phyloP scores from a whole-genome alignment of 92 coral and sea anemone species.

The Umimayanthus kanabou region DNA sequence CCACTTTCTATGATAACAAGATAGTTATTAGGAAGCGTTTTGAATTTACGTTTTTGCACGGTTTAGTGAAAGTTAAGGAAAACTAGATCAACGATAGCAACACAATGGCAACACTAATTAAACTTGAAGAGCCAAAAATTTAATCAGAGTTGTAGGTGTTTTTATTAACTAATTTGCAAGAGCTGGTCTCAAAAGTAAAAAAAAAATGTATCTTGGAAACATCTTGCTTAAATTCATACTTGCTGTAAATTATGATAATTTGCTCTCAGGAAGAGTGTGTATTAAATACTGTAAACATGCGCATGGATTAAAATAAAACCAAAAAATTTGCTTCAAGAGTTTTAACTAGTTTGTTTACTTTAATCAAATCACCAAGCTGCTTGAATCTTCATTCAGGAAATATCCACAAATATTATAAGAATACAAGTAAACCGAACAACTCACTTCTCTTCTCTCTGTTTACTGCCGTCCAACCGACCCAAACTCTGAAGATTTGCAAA shows the following conservation, averaged over 20 bases:
- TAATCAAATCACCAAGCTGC: no score
- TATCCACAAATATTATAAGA: no score
- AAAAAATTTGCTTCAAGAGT: background rate
- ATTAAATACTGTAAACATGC: background rate
- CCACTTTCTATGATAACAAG: no score
- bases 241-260: background rate
- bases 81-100: no score
- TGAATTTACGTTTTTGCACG: no score
- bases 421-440: no score
- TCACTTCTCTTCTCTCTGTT: no score
- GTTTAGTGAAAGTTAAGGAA: background rate
- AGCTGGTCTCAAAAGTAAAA: slow-evolving; percentile 38
- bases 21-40: no score
- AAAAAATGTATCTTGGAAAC: background rate
- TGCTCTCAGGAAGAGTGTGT: slow-evolving; percentile 42
- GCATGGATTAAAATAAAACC: slow-evolving; percentile 18
- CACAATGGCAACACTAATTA: background rate
- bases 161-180: slow-evolving; percentile 16
- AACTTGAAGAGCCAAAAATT: background rate
- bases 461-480: no score
- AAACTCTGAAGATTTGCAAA: no score
- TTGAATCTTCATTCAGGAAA: no score
- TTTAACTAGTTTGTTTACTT: no score
- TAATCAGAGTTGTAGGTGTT: background rate
- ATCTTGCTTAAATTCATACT: slow-evolving; percentile 1